Evolutionary conservation across 2,797 vertebrate species (phyloP).

Genomic region (Crocodylus rhombifer): DNA sequence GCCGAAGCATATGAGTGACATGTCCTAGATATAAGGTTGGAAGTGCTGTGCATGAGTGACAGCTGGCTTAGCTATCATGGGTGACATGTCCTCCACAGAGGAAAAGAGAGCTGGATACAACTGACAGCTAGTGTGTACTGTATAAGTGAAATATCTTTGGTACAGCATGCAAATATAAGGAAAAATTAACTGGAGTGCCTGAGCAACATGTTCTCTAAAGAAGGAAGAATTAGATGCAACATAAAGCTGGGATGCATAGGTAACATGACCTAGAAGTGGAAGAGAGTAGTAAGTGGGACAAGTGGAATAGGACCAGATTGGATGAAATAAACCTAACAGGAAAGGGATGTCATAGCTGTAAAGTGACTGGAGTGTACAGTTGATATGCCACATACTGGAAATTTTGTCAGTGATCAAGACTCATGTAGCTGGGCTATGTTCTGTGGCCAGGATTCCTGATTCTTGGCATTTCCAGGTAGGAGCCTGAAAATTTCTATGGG

Average conservation of each 20-base stretch:
- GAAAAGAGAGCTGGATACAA: slow-evolving; percentile 66
- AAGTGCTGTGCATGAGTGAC: slow-evolving; percentile 69
- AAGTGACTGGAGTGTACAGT: neutral
- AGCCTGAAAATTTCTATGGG: neutral
- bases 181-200: slow-evolving; percentile 53
- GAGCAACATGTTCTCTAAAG: slow-evolving; percentile 49
- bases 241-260: neutral
- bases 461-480: neutral
- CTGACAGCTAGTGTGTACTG: slow-evolving; percentile 68
- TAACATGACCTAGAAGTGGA: neutral
- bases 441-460: neutral
- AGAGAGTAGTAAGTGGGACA: neutral
- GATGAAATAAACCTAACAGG: neutral
- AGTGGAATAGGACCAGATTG: neutral
- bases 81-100: slow-evolving; percentile 72
- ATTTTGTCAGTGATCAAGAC: neutral
- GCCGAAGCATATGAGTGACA: slow-evolving; percentile 75
- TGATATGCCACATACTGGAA: neutral
- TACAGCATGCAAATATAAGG: slow-evolving; percentile 49
- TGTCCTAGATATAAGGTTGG: slow-evolving; percentile 66
- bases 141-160: slow-evolving; percentile 66
- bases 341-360: neutral
- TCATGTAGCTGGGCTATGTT: neutral
- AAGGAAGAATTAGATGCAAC: slow-evolving; percentile 28
- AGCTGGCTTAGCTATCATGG: slow-evolving; percentile 72